Percentiles rank a stretch among this genome's conserved stretches.
Evolutionary conservation across 2,888 invertebrate genomes (phyloP).

Genomic region (Synanthedon vespiformis): DNA sequence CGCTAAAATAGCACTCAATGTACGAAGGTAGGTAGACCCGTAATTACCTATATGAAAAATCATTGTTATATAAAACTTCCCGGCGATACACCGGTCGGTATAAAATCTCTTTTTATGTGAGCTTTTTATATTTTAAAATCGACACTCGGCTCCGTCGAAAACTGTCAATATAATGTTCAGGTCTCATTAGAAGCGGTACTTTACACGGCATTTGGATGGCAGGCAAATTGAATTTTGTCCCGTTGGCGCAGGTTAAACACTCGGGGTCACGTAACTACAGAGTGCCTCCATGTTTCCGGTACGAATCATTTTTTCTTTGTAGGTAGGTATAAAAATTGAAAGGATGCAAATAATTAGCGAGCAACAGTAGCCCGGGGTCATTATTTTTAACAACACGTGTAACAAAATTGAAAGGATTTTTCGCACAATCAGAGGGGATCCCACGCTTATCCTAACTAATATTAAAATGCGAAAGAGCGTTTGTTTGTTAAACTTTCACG

Average conservation of each 20-base stretch:
- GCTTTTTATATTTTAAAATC: conserved; percentile 20
- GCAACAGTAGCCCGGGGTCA: too few species aligned
- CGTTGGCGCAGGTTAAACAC: conserved; percentile 4
- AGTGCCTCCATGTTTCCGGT: conserved; percentile 13
- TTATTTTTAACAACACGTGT: too few species aligned
- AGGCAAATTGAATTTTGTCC: conserved; percentile 31
- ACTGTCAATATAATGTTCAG: conserved; percentile 28
- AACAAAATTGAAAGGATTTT: too few species aligned
- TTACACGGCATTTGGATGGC: conserved; percentile 24
- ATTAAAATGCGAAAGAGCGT: too few species aligned
- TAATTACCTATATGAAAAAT: not conserved
- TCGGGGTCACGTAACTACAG: conserved; percentile 5
- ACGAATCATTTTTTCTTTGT: conserved; percentile 5
- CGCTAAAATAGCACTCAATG: not conserved
- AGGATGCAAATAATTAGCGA: too few species aligned
- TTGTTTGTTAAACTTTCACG: too few species aligned
- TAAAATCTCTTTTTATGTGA: conserved; percentile 24
- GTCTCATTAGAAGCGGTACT: conserved; percentile 32
- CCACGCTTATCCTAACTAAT: too few species aligned
- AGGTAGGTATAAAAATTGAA: too few species aligned
- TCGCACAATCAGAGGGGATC: too few species aligned
- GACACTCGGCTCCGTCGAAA: conserved; percentile 17
- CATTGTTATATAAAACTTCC: not conserved
- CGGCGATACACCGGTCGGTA: conserved; percentile 14
- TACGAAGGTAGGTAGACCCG: not conserved